These are phyloP conservation scores for Ochotona curzoniae DNA, from an alignment of 2,113 vertebrate species.

Conservation along the genomic window DNA sequence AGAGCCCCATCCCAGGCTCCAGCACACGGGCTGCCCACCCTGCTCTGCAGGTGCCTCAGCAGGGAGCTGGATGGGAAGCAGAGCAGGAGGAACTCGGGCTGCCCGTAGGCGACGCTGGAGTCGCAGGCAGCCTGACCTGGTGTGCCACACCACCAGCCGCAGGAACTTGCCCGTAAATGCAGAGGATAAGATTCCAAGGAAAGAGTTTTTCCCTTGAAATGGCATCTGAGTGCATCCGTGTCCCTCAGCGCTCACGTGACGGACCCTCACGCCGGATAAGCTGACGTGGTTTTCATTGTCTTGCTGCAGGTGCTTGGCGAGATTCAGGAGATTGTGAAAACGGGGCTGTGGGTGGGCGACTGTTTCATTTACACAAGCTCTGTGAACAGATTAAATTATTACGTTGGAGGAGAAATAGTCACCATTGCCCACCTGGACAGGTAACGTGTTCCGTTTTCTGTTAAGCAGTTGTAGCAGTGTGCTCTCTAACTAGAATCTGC, in stretches of 20 bases:
- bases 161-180: neutral
- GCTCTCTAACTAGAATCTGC: neutral
- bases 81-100: too few species aligned
- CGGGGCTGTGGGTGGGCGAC: slow-evolving; percentile 98
- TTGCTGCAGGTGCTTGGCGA: slow-evolving; percentile 95
- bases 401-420: slow-evolving; percentile 98
- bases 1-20: too few species aligned
- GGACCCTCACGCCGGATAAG: slow-evolving; percentile 18
- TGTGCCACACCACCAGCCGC: too few species aligned
- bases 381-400: slow-evolving; percentile 99
- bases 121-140: too few species aligned
- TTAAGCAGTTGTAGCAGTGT: neutral
- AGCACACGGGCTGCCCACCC: too few species aligned
- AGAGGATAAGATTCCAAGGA: slow-evolving; percentile 11
- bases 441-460: slow-evolving; percentile 81
- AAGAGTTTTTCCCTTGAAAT: slow-evolving; percentile 22
- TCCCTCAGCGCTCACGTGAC: slow-evolving; percentile 3
- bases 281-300: slow-evolving; percentile 40
- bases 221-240: slow-evolving; percentile 45
- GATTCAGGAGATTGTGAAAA: slow-evolving; percentile 99
- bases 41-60: too few species aligned
- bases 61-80: too few species aligned
- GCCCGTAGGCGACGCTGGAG: too few species aligned
- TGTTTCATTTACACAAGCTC: slow-evolving; percentile 99
- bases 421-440: slow-evolving; percentile 99